Evolutionary conservation across 2,888 invertebrate genomes (phyloP), one percentile per base, ranked within the genome.

Genomic region (Crossocerus cetratus): DNA sequence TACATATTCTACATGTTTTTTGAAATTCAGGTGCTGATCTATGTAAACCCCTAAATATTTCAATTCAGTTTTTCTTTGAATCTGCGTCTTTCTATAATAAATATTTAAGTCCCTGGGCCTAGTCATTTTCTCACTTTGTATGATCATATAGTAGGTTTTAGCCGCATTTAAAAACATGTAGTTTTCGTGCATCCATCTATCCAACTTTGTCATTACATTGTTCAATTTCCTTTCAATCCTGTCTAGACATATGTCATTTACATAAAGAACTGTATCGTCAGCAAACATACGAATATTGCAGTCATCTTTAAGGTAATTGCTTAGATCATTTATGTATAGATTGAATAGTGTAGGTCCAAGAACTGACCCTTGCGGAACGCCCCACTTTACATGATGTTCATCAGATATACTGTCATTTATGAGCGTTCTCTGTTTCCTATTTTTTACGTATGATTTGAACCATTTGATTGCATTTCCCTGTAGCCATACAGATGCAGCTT

Each of bases 401-500:
- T 2, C 13, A 0, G 55, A 66, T 11, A 66, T 2, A 4, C 14
- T 5, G 4, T 22, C 66, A 59, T 54, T 66, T 18, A 60, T 55
- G 21, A 55, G 49, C 3, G 60, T 23, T 54, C 55, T 66, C 22
- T 60, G 60, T 0, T 11, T 16, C 53, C 59, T 49, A 11, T 53
- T 53, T 54, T 55, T 13, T 2, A 55, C 14, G 11, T 55, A 55
- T 8, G 14, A 59, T 22, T 58, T 43, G 3, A 58, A 65, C 54
- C 54, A 66, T 14, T 5, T 59, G 3, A 66, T 8, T 11, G 49
- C 54, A 20, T 3, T 0, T 14, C 32, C 49, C 5, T 58, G 20
- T 58, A 11, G 1, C 65, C 53, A 65, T 53, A 65, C 53, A 20
- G 16, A n/a, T 13, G 23, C 3, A 65, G n/a, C 32, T 65, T 65